Evolutionary conservation across 2,888 invertebrate genomes (phyloP), one percentile per base, ranked within the genome.

Genomic region (Polymixis lichenea): DNA sequence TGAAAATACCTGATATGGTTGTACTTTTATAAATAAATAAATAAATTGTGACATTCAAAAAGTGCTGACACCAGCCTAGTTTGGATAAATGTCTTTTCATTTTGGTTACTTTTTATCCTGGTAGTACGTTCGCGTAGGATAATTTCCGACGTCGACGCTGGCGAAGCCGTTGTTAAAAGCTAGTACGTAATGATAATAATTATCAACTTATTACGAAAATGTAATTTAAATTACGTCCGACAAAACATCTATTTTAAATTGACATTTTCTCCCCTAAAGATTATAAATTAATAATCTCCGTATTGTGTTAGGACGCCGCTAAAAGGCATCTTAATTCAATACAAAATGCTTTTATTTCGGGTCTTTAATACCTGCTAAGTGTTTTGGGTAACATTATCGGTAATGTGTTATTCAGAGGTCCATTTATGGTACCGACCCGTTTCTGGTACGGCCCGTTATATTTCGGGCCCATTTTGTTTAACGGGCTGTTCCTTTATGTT

Each of bases 241-340:
- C 6, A 28, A 64, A 49, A 68, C 13, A 32, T 69, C 53, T 56
- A 32, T 61, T 74, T 69, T 15, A 71, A 66, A 77, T 83, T 65
- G 71, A 78, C 71, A 38, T 66, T 71, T 55, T 69, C 68, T 55
- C 68, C 22, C 64, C 28, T 43, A 25, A 43, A 75, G 32, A 67
- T 64, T 46, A 65, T 64, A 46, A 66, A 79, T 51, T 55, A 75
- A 80, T 80, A 62, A 66, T 38, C 49, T n/a, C 32, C 55, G 22
- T 73, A 68, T 85, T 85, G 19, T 72, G 74, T 75, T 82, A 85
- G 85, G 79, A 53, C 68, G 53, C 11, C 28, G 71, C 73, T 74
- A 80, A 84, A 82, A 84, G 55, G 73, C 56, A 38, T 83, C 78
- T 82, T 84, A 71, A 84, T 84, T 78, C 49, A 75, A 83, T 83